phyloP scores from a whole-genome alignment of 64 coral and sea anemone genomes.

The Platygyra sinensis region DNA sequence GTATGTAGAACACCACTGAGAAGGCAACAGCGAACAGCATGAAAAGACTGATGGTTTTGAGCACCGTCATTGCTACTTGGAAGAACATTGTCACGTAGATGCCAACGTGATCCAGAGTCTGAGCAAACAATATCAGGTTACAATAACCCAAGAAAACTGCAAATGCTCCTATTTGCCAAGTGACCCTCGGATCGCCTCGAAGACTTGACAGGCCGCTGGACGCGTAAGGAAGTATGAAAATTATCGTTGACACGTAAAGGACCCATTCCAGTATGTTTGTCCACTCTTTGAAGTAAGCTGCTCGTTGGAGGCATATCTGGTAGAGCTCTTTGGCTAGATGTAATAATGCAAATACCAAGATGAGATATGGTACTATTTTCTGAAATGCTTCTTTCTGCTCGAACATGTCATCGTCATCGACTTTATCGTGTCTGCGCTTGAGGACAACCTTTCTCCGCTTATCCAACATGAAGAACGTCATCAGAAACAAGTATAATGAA shows the following conservation, averaged over 20 bases:
- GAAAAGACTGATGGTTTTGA: slow-evolving; percentile 48
- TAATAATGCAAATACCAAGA: slow-evolving; percentile 38
- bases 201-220: not conserved
- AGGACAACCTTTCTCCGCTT: slow-evolving; percentile 23
- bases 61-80: slow-evolving; percentile 51
- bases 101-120: slow-evolving; percentile 38
- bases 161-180: slow-evolving; percentile 56
- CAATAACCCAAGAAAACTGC: slow-evolving; percentile 56
- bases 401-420: slow-evolving; percentile 5
- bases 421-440: not conserved
- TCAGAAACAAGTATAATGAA: slow-evolving; percentile 15
- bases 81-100: slow-evolving; percentile 80
- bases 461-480: slow-evolving; percentile 28
- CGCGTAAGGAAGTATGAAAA: slow-evolving; percentile 52
- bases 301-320: slow-evolving; percentile 29
- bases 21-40: slow-evolving; percentile 48
- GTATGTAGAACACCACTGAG: slow-evolving; percentile 57
- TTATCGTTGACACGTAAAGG: slow-evolving; percentile 35
- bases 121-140: slow-evolving; percentile 54
- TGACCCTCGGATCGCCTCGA: not conserved
- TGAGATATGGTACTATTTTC: not conserved
- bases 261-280: slow-evolving; percentile 62
- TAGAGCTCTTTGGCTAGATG: slow-evolving; percentile 57
- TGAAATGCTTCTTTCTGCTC: slow-evolving; percentile 1
- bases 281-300: slow-evolving; percentile 37